Evolutionary conservation across 1,140 invertebrate species (phyloP).

Genomic region (Mylabris phalerata): DNA sequence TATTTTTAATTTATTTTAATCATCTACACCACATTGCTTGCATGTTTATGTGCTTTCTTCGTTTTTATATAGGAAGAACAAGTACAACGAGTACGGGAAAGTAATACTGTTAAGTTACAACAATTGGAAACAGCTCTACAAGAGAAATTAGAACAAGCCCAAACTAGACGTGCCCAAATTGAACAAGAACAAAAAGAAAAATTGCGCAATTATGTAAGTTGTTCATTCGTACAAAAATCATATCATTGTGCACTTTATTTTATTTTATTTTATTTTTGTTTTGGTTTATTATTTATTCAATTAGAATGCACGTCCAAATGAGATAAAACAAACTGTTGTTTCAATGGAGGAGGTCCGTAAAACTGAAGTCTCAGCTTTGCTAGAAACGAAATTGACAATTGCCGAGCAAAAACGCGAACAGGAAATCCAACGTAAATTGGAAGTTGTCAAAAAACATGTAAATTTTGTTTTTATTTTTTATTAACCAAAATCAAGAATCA

Average conservation of each 20-base stretch:
- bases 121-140: slow-evolving; percentile 62
- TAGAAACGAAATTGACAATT: slow-evolving; percentile 65
- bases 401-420: slow-evolving; percentile 72
- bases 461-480: slow-evolving; percentile 20
- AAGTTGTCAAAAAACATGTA: slow-evolving; percentile 73
- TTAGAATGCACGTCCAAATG: slow-evolving; percentile 32
- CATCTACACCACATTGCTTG: slow-evolving; percentile 16
- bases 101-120: slow-evolving; percentile 57
- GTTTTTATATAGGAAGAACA: slow-evolving; percentile 58
- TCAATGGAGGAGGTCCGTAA: slow-evolving; percentile 53
- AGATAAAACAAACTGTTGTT: slow-evolving; percentile 52
- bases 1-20: neutral
- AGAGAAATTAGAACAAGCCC: slow-evolving; percentile 64
- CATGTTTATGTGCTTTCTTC: slow-evolving; percentile 29
- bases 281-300: slow-evolving; percentile 4
- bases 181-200: slow-evolving; percentile 69
- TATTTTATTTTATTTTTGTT: slow-evolving; percentile 14
- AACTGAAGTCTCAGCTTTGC: slow-evolving; percentile 58
- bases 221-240: slow-evolving; percentile 5
- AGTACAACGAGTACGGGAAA: slow-evolving; percentile 57
- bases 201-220: slow-evolving; percentile 67
- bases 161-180: slow-evolving; percentile 58
- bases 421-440: slow-evolving; percentile 71
- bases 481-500: neutral
- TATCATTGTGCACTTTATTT: slow-evolving; percentile 8